phyloP scores from a whole-genome alignment of 2,888 invertebrate species.

The Platycheirus rosarum region DNA sequence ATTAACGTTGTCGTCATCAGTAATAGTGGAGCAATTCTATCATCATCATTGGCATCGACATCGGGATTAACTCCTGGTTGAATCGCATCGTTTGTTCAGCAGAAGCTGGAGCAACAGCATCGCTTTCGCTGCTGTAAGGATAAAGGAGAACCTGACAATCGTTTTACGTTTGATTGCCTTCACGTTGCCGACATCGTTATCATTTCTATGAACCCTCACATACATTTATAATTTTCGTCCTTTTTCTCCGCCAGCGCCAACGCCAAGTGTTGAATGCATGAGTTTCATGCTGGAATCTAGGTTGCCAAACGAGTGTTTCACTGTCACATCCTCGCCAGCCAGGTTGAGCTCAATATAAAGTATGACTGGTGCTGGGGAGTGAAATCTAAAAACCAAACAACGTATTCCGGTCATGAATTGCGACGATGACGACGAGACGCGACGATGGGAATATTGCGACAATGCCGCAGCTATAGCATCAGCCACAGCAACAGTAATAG shows the following conservation, averaged over 20 bases:
- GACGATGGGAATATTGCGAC: constrained; percentile 21
- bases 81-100: not conserved
- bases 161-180: constrained; percentile 63
- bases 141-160: constrained; percentile 38
- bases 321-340: constrained; percentile 34
- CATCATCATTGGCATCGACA: constrained; percentile 42
- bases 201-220: constrained; percentile 36
- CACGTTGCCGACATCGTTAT: constrained; percentile 41
- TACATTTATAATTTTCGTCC: constrained; percentile 51
- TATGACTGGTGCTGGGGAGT: not conserved
- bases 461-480: constrained; percentile 34
- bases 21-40: constrained; percentile 44
- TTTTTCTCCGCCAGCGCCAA: not conserved
- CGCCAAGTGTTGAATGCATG: constrained; percentile 36
- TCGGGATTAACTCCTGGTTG: not conserved
- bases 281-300: constrained; percentile 38
- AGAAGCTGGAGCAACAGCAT: constrained; percentile 55
- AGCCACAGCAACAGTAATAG: not conserved
- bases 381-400: constrained; percentile 69
- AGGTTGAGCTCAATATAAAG: not conserved
- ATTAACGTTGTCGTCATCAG: constrained; percentile 47
- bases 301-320: constrained; percentile 41
- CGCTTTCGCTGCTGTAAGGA: constrained; percentile 10
- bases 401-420: constrained; percentile 73
- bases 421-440: constrained; percentile 33